Base-by-base conservation (phyloP, 2,888 invertebrate species). In the Phoenoteleia sp. region DNA sequence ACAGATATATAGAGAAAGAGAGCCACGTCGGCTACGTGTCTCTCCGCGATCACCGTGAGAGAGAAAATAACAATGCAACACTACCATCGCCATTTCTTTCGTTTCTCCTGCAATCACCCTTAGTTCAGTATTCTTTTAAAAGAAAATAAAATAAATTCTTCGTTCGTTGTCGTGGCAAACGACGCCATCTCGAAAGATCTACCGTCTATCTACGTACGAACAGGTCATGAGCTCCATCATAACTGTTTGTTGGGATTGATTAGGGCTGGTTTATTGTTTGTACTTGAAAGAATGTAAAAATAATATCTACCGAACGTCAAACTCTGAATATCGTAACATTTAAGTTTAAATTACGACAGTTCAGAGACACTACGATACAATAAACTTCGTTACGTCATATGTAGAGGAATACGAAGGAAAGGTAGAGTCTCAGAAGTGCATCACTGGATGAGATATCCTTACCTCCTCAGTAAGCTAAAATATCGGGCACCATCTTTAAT, bases 391-490 rank as follows among this genome's bases (percentile, higher is more conserved):
- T 92, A 91, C 90, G 89, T 91, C 88, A 66, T 82, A 90, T 88
- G 91, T 89, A 89, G 90, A 91, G 89, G 90, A 89, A 91, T 89
- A 91, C 89, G 89, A 87, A 91, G 90, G 89, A 89, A 87, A 87
- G 87, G 88, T 92, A 90, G 90, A 92, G 90, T 90, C 88, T 92
- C 91, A 91, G 92, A 92, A 92, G 92, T 92, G 92, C 92, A 90
- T 92, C 91, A 89, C 88, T 88, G 92, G 93, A 92, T 91, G 92
- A 89, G 91, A 92, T 91, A 92, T 93, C 93, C 93, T 93, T 93
- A 93, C 93, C 93, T 93, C 93, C 91, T 93, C 93, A 92, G 93
- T 90, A 93, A 93, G 93, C 93, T 93, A 93, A 92, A 93, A 93
- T 93, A 93, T 90, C 89, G 92, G 92, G 92, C 90, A 92, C 91